Base-by-base conservation (phyloP, 37 sponge, comb jelly and placozoan genomes). In the Hormiphora californensis region DNA sequence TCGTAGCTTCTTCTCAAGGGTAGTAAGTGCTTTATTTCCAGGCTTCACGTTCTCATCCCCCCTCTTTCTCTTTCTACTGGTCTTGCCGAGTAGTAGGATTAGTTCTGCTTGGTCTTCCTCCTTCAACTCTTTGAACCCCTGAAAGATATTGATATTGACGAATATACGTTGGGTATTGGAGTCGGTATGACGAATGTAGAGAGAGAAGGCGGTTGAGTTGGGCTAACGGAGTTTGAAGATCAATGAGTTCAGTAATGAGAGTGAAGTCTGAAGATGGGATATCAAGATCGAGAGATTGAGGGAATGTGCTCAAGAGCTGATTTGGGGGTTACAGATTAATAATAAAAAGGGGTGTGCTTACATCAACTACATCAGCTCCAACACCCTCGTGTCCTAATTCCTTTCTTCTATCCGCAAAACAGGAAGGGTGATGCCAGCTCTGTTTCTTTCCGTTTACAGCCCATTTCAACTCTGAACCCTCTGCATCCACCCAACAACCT, bases 401-500 rank as follows among this genome's bases (percentile, higher is more conserved):
- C 43, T 3, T 15, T 30, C 38, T 73, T 17, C 81, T 73, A 1
- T 73, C 46, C 8, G n/a, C 27, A 40, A 73, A 73, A 36, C 81
- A 73, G n/a, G 41, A 4, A 11, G 81, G 81, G 38, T 73, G 81
- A 46, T 73, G 81, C 81, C 81, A 73, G 2, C 21, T 46, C 43
- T 73, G 81, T 17, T 73, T 73, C 81, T 40, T 73, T 11, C 81
- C 81, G 22, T 36, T 36, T 33, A 25, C 23, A n/a, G 81, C 81
- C 81, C 81, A 73, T 46, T 73, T 73, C 22, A 73, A 40, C 81
- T 73, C 81, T 2, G 12, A 43, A 2, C 81, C 81, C 44, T 73
- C 81, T 4, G 81, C 81, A 11, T 37, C 46, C 15, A 40, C 81
- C 81, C 41, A 73, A 33, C 41, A 40, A 5, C 81, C 81, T 73